phyloP scores from a whole-genome alignment of 2,797 vertebrate genomes.

The Channa striata region DNA sequence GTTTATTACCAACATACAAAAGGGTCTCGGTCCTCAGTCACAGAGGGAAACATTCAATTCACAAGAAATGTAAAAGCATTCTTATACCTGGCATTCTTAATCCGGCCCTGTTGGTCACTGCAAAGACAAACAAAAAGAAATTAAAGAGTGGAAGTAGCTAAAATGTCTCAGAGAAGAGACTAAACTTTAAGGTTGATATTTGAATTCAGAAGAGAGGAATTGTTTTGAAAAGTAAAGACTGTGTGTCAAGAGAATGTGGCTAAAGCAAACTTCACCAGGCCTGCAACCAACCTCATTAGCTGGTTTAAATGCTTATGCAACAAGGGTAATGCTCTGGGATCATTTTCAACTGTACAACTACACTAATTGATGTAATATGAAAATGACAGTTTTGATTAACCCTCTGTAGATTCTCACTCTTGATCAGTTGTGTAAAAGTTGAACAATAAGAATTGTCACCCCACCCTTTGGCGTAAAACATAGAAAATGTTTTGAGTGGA shows the following conservation, averaged over 20 bases:
- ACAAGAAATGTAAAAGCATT: not conserved
- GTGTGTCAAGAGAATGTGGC: slow-evolving; percentile 7
- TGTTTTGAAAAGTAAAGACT: not conserved
- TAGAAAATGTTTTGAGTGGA: not conserved
- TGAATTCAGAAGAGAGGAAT: not conserved
- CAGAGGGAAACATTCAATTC: slow-evolving; percentile 40
- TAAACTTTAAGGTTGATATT: slow-evolving; percentile 2
- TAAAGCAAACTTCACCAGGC: slow-evolving; percentile 20
- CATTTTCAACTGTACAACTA: slow-evolving; percentile 24
- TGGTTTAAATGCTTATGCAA: slow-evolving; percentile 48
- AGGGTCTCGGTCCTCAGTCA: slow-evolving; percentile 41
- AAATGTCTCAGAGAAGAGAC: slow-evolving; percentile 1
- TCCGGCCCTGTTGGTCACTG: slow-evolving; percentile 94
- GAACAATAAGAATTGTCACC: slow-evolving; percentile 3
- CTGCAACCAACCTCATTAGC: slow-evolving; percentile 39
- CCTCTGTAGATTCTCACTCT: not conserved
- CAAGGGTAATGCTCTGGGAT: slow-evolving; percentile 11
- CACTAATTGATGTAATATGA: slow-evolving; percentile 24
- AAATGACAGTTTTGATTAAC: slow-evolving; percentile 27
- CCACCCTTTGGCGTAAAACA: not conserved
- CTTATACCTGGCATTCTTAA: slow-evolving; percentile 96
- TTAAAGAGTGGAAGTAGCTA: slow-evolving; percentile 3
- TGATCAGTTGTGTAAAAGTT: slow-evolving; percentile 7
- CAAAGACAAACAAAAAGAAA: slow-evolving; percentile 70
- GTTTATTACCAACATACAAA: slow-evolving; percentile 39